Base-by-base conservation (phyloP, 2,113 vertebrate species). In the Rhinoderma darwinii region DNA sequence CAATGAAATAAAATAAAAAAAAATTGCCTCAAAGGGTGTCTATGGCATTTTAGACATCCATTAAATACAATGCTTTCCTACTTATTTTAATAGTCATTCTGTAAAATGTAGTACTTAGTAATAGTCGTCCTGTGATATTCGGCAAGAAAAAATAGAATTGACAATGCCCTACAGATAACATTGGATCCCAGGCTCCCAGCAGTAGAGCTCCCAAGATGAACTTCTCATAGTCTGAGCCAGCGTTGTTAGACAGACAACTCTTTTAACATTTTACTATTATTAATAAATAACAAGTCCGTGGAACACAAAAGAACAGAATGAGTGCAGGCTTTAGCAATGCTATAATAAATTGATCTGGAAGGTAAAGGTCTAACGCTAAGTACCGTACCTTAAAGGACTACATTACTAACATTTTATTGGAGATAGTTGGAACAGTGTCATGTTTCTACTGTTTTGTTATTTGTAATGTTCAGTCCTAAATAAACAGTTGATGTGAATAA, bases 361-460 rank as follows among this genome's bases (percentile, higher is more conserved):
- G 37, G 22, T 43, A 43, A 10, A 61, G 18, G n/a, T 82, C 79
- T 30, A 20, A 82, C n/a, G 30, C 44, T 11, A 30, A 47, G 61
- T n/a, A n/a, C n/a, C 32, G 15, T 68, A 47, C 56, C 11, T 63
- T n/a, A 66, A 82, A 66, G 41, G 59, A 47, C n/a, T 44, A 66
- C 27, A 7, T 70, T 68, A 12, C 61, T 68, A 56, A 25, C 30
- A 39, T 56, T 63, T 84, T 85, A 66, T 66, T 32, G 30, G 20
- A 17, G 84, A 63, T 47, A 35, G n/a, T 50, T 85, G 84, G 84
- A 85, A 77, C 25, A 22, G 39, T 44, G 74, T 77, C 74, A 85
- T 51, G 74, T n/a, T 66, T 82, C 66, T 82, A 44, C 79, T 82
- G 56, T 61, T 82, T 85, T 66, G 20, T 56, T 50, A 44, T 77